Conservation (phyloP, 2,797 vertebrate genomes). For the Triplophysa bombifrons region DNA sequence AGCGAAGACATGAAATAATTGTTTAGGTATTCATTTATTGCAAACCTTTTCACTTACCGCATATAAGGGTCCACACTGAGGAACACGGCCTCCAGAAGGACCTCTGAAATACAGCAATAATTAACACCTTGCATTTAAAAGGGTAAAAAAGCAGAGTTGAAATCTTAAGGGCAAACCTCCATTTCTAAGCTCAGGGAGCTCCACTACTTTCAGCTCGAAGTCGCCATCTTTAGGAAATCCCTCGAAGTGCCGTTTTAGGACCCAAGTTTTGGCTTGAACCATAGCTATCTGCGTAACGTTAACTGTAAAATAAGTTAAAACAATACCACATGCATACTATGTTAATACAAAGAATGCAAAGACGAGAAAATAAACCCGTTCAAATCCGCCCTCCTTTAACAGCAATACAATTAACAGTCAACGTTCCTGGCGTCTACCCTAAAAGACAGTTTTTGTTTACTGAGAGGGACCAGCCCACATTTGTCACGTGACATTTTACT, state of each 20-base stretch:
- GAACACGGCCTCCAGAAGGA: conserved; percentile 87
- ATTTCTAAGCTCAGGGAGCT: conserved; percentile 82
- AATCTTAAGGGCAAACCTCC: conserved; percentile 70
- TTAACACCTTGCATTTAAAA: not conserved
- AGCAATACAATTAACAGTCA: not conserved
- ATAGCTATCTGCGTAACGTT: conserved; percentile 65
- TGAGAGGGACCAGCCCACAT: not conserved
- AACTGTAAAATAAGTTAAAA: not conserved
- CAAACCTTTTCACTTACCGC: conserved; percentile 74
- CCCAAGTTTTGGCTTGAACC: conserved; percentile 83
- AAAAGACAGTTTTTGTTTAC: not conserved
- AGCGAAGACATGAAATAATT: not conserved
- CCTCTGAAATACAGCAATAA: conserved; percentile 75
- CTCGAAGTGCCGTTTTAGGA: conserved; percentile 84
- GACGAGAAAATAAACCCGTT: too few species aligned
- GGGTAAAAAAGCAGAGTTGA: too few species aligned
- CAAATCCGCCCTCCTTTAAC: not conserved
- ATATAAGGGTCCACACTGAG: conserved; percentile 93
- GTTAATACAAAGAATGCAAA: not conserved
- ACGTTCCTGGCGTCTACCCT: not conserved
- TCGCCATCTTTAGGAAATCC: conserved; percentile 80
- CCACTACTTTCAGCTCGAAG: conserved; percentile 82
- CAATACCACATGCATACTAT: not conserved
- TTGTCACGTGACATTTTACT: conserved; percentile 10
- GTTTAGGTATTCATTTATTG: not conserved